These are phyloP conservation scores for Prosopocoilus inquinatus DNA, from an alignment of 2,888 invertebrate species.

Conservation along the genomic window DNA sequence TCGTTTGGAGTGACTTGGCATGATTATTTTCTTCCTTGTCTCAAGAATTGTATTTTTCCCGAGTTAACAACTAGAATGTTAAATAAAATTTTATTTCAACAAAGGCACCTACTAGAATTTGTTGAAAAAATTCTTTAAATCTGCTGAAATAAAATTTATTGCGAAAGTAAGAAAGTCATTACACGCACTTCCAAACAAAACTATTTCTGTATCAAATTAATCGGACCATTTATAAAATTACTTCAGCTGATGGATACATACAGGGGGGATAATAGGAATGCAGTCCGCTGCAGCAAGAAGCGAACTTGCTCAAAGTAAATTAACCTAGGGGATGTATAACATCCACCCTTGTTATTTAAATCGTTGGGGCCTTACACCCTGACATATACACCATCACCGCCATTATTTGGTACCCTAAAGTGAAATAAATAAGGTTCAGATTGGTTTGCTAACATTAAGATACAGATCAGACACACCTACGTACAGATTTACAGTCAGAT, in stretches of 20 bases:
- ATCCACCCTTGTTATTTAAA: constrained; percentile 15
- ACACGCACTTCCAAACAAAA: not conserved
- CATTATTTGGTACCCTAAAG: not conserved
- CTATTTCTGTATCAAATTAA: not conserved
- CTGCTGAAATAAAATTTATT: no score
- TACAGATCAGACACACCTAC: constrained; percentile 18
- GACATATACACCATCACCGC: not conserved
- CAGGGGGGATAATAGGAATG: not conserved
- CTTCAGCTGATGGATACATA: not conserved
- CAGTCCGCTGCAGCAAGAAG: not conserved
- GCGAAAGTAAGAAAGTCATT: no score
- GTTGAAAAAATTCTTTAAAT: no score
- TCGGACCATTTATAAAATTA: not conserved
- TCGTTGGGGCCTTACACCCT: not conserved
- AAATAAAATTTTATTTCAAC: no score
- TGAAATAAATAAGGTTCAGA: constrained; percentile 16
- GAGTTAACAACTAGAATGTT: no score
- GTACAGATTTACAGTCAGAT: constrained; percentile 13
- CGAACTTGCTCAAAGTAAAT: constrained; percentile 13
- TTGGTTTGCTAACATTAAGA: constrained; percentile 19
- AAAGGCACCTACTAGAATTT: no score
- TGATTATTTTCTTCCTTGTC: no score
- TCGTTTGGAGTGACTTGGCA: no score
- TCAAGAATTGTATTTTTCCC: no score
- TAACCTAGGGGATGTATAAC: constrained; percentile 14